Evolutionary conservation across 2,888 invertebrate genomes (phyloP).

Genomic region (Spisula solida): DNA sequence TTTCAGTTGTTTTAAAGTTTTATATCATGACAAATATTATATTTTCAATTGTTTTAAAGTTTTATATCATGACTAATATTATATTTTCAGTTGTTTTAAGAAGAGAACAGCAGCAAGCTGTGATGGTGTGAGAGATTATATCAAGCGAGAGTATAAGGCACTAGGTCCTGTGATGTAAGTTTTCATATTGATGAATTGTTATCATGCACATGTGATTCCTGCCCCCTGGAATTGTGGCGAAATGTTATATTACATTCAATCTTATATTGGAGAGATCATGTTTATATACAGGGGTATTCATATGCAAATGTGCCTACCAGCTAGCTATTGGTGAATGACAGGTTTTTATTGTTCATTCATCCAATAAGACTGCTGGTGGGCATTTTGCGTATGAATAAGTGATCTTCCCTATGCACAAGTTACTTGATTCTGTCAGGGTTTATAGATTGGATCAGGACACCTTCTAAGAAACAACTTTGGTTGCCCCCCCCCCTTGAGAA

Average conservation of each 20-base stretch:
- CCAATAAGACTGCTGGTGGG: background rate
- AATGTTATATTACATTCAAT: background rate
- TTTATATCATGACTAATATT: background rate
- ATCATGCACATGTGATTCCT: background rate
- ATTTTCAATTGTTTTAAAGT: too few species aligned
- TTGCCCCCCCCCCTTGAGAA: too few species aligned
- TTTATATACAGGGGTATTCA: too few species aligned
- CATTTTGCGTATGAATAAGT: background rate
- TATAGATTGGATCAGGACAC: too few species aligned
- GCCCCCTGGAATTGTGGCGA: background rate
- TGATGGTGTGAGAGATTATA: conserved; percentile 57
- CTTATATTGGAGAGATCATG: background rate
- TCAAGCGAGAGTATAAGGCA: conserved; percentile 62
- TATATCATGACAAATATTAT: too few species aligned
- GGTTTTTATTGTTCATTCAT: background rate
- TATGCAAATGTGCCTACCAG: background rate
- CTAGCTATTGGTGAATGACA: background rate
- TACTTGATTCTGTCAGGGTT: too few species aligned
- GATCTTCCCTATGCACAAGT: background rate
- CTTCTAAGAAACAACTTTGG: too few species aligned
- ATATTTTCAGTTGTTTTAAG: conserved; percentile 60
- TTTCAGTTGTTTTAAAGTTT: too few species aligned
- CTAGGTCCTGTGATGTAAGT: conserved; percentile 64
- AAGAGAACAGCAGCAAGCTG: conserved; percentile 44
- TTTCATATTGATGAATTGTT: background rate